Base-by-base conservation (phyloP, 2,797 vertebrate species). In the Telmatherina bonti region DNA sequence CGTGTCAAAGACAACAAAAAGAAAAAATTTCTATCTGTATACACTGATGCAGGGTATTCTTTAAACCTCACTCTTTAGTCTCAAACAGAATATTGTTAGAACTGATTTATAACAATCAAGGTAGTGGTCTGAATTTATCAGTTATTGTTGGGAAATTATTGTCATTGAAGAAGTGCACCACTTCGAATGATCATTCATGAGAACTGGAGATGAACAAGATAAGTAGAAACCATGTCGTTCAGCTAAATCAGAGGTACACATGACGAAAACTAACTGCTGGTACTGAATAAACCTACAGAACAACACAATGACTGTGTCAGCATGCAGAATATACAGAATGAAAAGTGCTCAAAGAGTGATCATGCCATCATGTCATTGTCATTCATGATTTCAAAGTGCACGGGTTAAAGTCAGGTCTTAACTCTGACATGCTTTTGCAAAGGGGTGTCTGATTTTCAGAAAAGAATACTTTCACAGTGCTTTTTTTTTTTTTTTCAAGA, bases 381-480 rank as follows among this genome's bases (percentile, higher is more conserved):
- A 60, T 51, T 41, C 24, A 51, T n/a, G 24, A 7, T 66, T 72
- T 33, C 18, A 31, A 45, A 62, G 29, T 7, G 22, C 18, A 45
- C 13, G 26, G 7, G 2, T n/a, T 24, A 49, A 16, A 26, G 2
- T 33, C 53, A 66, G 7, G 54, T 49, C 13, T 22, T 57, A 63
- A 47, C 29, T 43, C 1, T 31, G 41, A 35, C 20, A 47, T 47
- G 33, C 33, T 7, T 36, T 67, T 45, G 10, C 31, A 20, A 55
- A 62, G 38, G 56, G 45, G 55, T 73, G 72, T 72, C 49, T 76
- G 56, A 41, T 57, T 57, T 49, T 76, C 52, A 73, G 56, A 16
- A 2, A 68, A 65, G 76, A 79, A 65, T 33, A 11, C 55, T 79
- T 89, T 81, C 56, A 74, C 72, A 67, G 76, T 75, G 43, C n/a